Base-by-base conservation (phyloP, 2,797 vertebrate species). In the Cyclura pinguis region DNA sequence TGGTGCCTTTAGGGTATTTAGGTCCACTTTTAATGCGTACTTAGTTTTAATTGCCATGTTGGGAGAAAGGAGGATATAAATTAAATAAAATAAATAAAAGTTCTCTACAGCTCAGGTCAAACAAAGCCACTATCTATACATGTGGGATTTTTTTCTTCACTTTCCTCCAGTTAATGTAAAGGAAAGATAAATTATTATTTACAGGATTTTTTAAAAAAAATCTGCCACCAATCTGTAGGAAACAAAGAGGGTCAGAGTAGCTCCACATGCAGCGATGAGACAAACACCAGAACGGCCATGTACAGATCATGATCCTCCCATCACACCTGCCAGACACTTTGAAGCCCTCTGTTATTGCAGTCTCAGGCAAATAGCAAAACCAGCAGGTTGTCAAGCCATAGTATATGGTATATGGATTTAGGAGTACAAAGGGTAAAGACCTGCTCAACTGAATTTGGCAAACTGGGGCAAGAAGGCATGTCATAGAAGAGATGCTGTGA, bases 111-210 rank as follows among this genome's bases (percentile, higher is more conserved):
- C 32, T 32, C 50, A 80, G 32, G 29, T 55, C 78, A 74, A 16
- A 89, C 91, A 29, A 27, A 87, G 84, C 74, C 7, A 0, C 88
- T 67, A 42, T 91, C 96, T 94, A 89, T 83, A 84, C 93, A 94
- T 93, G 92, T 94, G 93, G 93, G 89, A 92, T 95, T 94, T 93
- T 52, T 87, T 93, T 80, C 7, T 93, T 93, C 85, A 92, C 95
- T 94, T 95, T 90, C 95, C 95, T 93, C 86, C 92, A 92, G 90
- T 82, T 96, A 94, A 92, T 95, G 93, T 94, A 94, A 27, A 42
- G 12, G 55, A 42, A 76, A 42, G 35, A 50, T 27, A 47, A 42
- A 29, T 32, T 8, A 42, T 13, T 47, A 16, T 84, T 85, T n/a
- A 72, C 7, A n/a, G 59, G 22, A 64, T 42, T 59, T 57, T 13